Evolutionary conservation across 2,113 vertebrate genomes (phyloP).

Genomic region (Syngnathus scovelli): DNA sequence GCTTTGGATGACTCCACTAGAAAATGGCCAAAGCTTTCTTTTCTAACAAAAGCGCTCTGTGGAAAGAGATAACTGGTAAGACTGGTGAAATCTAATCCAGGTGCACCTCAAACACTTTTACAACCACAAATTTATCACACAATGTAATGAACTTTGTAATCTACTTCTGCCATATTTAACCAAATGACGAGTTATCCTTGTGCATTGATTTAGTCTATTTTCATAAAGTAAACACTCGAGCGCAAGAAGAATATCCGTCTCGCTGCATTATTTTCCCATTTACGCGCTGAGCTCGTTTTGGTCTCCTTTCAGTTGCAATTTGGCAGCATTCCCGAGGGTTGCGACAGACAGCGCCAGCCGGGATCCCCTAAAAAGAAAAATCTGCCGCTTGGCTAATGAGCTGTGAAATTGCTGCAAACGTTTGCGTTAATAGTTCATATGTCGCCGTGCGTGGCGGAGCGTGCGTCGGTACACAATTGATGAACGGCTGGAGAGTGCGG

Average conservation of each 20-base stretch:
- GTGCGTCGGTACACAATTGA: neutral
- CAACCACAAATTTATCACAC: no score
- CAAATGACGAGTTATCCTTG: neutral
- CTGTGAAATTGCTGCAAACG: neutral
- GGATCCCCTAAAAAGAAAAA: neutral
- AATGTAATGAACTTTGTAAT: no score
- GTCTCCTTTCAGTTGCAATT: neutral
- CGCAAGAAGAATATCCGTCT: neutral
- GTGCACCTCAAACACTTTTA: no score
- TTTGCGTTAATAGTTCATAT: neutral
- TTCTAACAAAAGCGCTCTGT: neutral
- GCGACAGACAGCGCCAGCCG: neutral
- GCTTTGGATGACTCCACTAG: conserved; percentile 48
- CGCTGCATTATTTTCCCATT: neutral
- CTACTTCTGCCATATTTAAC: no score
- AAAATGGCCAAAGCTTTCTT: conserved; percentile 16
- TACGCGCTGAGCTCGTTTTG: neutral
- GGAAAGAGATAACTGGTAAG: neutral
- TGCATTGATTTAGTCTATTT: neutral
- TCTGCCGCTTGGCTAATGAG: neutral
- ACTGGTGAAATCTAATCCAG: no score
- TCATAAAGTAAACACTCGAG: neutral
- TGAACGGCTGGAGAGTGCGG: no score
- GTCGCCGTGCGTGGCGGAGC: neutral
- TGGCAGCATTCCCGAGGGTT: neutral